Percentiles rank a stretch among this genome's conserved stretches.
These are phyloP conservation scores for Heterocephalus glaber DNA, from an alignment of 2,113 vertebrate species.

Conservation along the genomic window DNA sequence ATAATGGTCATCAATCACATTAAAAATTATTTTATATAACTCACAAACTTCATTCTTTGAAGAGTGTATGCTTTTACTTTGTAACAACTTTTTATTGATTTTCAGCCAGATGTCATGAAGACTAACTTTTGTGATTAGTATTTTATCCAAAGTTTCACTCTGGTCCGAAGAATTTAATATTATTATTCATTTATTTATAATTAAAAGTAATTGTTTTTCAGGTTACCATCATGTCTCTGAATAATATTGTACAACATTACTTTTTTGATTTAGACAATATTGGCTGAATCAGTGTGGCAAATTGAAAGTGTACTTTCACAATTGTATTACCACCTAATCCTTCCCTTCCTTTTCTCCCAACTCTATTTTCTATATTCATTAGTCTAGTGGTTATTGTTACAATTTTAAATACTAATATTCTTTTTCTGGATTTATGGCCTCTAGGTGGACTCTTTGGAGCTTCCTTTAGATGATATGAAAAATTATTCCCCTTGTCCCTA, in stretches of 20 bases:
- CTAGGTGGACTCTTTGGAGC: not conserved
- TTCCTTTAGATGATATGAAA: not conserved
- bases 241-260: not conserved
- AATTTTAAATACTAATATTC: conserved; percentile 14
- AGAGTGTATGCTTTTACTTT: not conserved
- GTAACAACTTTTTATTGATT: not conserved
- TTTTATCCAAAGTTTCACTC: not conserved
- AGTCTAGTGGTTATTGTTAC: not conserved
- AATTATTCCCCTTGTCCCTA: not conserved
- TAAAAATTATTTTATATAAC: conserved; percentile 18
- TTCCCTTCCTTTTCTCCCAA: not conserved
- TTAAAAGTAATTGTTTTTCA: not conserved
- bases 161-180: not conserved
- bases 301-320: not conserved
- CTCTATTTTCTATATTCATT: not conserved
- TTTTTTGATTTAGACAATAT: not conserved
- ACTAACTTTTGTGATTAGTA: not conserved
- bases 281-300: not conserved
- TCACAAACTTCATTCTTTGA: not conserved
- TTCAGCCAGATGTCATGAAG: not conserved
- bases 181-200: not conserved
- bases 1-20: not conserved
- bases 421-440: not conserved
- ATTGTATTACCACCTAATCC: not conserved
- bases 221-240: not conserved